Conservation (phyloP, 2,888 invertebrate genomes). For the Polietes domitor region DNA sequence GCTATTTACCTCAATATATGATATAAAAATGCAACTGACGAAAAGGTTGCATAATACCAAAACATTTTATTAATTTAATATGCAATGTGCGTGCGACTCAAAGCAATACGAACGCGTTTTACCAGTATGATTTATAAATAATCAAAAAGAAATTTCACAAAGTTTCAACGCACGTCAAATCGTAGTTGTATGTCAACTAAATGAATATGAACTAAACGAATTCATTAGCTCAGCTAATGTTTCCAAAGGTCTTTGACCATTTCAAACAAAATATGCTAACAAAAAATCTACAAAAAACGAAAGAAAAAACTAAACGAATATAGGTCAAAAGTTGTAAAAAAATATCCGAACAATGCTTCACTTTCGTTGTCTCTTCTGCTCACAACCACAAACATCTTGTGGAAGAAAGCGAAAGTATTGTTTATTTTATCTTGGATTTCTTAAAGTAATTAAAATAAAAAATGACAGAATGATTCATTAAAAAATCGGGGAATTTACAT, state of each 20-base stretch:
- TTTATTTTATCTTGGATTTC: not conserved
- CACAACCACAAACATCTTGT: not conserved
- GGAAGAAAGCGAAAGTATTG: slow-evolving; percentile 63
- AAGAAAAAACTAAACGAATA: not conserved
- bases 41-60: slow-evolving; percentile 52
- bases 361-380: slow-evolving; percentile 9
- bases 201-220: slow-evolving; percentile 31
- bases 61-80: slow-evolving; percentile 9
- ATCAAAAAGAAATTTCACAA: slow-evolving; percentile 35
- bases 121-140: slow-evolving; percentile 50
- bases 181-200: slow-evolving; percentile 8
- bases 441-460: slow-evolving; percentile 1
- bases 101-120: slow-evolving; percentile 8
- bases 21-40: slow-evolving; percentile 11
- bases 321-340: slow-evolving; percentile 25
- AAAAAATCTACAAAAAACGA: not conserved
- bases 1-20: not conserved
- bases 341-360: slow-evolving; percentile 26
- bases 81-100: slow-evolving; percentile 29
- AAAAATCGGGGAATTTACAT: slow-evolving; percentile 33
- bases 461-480: slow-evolving; percentile 41
- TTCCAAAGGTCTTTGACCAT: slow-evolving; percentile 49
- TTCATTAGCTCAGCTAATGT: not conserved
- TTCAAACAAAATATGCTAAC: slow-evolving; percentile 29
- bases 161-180: not conserved